Base-by-base conservation (phyloP, 2,888 invertebrate genomes). In the Anticlea derivata region DNA sequence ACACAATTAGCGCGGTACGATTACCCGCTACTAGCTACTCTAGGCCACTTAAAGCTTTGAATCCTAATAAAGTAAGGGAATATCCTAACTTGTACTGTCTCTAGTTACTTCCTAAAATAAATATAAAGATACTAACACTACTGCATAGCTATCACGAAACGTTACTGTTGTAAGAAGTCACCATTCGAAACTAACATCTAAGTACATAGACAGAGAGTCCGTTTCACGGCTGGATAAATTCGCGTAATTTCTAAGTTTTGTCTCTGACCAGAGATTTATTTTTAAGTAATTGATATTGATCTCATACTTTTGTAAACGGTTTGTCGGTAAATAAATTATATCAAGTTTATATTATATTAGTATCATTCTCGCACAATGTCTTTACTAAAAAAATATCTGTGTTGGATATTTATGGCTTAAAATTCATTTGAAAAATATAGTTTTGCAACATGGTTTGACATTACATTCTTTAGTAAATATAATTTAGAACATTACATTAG, bases 41-140 rank as follows among this genome's bases (percentile, higher is more conserved):
- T 61, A 60, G 70, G 64, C 66, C 71, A 63, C 61, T 76, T 77
- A 75, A 77, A 76, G 77, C 78, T 78, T 71, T 52, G 63, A 62
- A 50, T 68, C 68, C 66, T 68, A 67, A 53, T 58, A 64, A 63
- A 64, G 64, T 60, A 60, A 59, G 49, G 52, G 59, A 68, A 54
- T 61, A 72, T 66, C 69, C 73, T 78, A 77, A 77, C 71, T 87
- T 85, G 87, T 86, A 86, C 86, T 85, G 76, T 64, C n/a, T 17
- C 4, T 17, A 4, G 78, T 69, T 68, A 66, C 78, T 82, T 85
- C 29, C 44, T 48, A 70, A 73, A 82, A 83, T 82, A 84, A 86
- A 85, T 84, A 83, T 68, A 80, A 72, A 68, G 63, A 66, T 60
- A n/a, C 65, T 63, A 65, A 73, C 54, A 53, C 53, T 53, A 60